These are phyloP conservation scores for Drosophila bocqueti DNA, from an alignment of 1,140 invertebrate species.

Conservation along the genomic window DNA sequence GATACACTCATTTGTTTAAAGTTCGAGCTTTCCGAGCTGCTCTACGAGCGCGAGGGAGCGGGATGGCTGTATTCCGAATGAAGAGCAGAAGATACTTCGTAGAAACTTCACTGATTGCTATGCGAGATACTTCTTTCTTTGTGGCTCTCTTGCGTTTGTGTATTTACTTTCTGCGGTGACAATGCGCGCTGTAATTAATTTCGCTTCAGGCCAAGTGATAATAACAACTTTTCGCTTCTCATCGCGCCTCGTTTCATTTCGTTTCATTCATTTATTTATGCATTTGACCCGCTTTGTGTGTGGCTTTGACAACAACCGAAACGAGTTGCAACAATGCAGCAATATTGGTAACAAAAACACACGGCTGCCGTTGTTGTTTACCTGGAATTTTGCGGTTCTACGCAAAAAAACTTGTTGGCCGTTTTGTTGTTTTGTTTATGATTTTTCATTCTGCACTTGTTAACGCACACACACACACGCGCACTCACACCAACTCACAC, in stretches of 20 bases:
- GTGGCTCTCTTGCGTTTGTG: neutral
- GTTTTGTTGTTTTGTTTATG: constrained; percentile 58
- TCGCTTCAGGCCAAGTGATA: constrained; percentile 45
- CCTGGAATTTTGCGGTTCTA: constrained; percentile 74
- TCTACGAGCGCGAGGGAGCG: constrained; percentile 34
- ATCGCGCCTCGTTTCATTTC: constrained; percentile 58
- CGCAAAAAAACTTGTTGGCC: constrained; percentile 75
- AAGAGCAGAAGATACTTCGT: constrained; percentile 25
- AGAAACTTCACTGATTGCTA: constrained; percentile 47
- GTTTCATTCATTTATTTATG: constrained; percentile 68
- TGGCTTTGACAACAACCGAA: constrained; percentile 57
- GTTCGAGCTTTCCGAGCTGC: constrained; percentile 42
- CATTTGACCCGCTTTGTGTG: constrained; percentile 76
- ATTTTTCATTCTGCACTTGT: constrained; percentile 76
- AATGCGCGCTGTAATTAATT: constrained; percentile 50
- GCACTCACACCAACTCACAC: constrained; percentile 3
- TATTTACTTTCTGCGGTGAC: constrained; percentile 25
- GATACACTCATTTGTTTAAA: constrained; percentile 38
- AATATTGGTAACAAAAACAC: constrained; percentile 34
- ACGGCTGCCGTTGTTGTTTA: constrained; percentile 48
- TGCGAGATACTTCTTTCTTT: constrained; percentile 7
- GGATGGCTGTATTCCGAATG: constrained; percentile 55
- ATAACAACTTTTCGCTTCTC: constrained; percentile 45
- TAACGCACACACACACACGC: constrained; percentile 39
- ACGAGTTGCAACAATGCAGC: constrained; percentile 57